A percentile compares a stretch with the other conserved stretches of the same genome.
Evolutionary conservation across 2,113 vertebrate species (phyloP).

Genomic region (human (Homo sapiens)): GRCh38 chr16:50723001-50723500

Average conservation of each 20-base stretch:
- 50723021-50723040: not conserved
- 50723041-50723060: not conserved
- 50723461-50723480: not conserved
- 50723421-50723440: not conserved
- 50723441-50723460: not conserved
- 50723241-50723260: not conserved
- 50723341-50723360: constrained; percentile 86
- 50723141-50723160: no score
- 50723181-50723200: not conserved
- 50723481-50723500: not conserved
- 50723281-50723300: constrained; percentile 72
- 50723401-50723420: not conserved
- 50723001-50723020: not conserved
- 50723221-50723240: not conserved
- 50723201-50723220: not conserved
- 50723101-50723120: not conserved
- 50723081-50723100: not conserved
- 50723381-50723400: constrained; percentile 85
- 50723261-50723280: not conserved
- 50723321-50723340: constrained; percentile 85
- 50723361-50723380: constrained; percentile 82
- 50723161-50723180: not conserved
- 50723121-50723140: not conserved
- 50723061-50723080: not conserved
- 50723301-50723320: constrained; percentile 89